A percentile compares a stretch with the other conserved stretches of the same genome.
These are phyloP conservation scores for Hippocampus abdominalis DNA, from an alignment of 2,113 vertebrate species.

Conservation along the genomic window DNA sequence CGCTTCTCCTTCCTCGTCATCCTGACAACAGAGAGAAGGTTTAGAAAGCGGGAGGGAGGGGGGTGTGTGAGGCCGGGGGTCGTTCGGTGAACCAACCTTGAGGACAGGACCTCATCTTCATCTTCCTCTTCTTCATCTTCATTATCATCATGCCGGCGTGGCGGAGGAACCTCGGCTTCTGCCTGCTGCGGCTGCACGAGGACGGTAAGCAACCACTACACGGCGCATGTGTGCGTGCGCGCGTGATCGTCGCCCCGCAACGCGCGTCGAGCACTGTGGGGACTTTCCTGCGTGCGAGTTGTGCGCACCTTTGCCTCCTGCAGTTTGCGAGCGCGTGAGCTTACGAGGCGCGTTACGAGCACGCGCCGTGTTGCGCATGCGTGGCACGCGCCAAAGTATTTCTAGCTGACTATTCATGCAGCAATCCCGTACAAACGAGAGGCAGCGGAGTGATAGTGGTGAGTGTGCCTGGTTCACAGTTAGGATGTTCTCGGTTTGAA, in stretches of 20 bases:
- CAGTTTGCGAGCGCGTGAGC: no score
- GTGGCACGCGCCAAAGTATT: no score
- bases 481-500: no score
- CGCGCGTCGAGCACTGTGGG: background rate
- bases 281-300: no score
- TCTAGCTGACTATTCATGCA: no score
- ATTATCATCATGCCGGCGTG: slow-evolving; percentile 60
- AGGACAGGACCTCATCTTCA: slow-evolving; percentile 37
- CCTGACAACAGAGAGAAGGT: background rate
- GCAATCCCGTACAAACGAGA: no score
- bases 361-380: no score
- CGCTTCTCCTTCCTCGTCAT: slow-evolving; percentile 26
- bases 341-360: no score
- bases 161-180: slow-evolving; percentile 68
- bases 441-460: no score
- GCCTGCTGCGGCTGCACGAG: slow-evolving; percentile 65
- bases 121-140: slow-evolving; percentile 27
- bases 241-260: background rate
- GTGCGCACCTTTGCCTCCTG: no score
- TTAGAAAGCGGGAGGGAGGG: background rate
- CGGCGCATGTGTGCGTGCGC: rapidly evolving
- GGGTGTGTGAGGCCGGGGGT: background rate
- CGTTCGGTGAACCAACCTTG: background rate
- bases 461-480: no score
- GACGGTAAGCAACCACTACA: slow-evolving; percentile 51